Evolutionary conservation across 2,797 vertebrate genomes (phyloP), one percentile per base, ranked within the genome.

Genomic region (Ispidina lecontei): DNA sequence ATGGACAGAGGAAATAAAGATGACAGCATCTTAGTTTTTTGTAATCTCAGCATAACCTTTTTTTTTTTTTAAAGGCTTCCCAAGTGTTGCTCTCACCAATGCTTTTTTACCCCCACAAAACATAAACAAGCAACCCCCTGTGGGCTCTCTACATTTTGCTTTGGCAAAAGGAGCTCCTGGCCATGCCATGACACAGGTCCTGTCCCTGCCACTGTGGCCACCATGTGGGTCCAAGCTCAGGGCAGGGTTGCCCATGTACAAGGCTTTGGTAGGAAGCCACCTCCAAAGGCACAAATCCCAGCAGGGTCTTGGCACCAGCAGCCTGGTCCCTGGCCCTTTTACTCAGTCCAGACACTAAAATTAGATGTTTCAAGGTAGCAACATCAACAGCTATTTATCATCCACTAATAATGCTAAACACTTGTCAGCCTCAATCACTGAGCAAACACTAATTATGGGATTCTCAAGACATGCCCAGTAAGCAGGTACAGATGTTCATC

Each of bases 361-460:
- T 89, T 37, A 89, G 76, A 80, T 80, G 81, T 93, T 78, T 95
- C 0, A 3, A 85, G 77, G 62, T 75, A 90, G 51, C 77, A 82
- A 70, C 91, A 72, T 75, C 89, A 91, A 90, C 68, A 89, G 72
- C 90, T 76, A 79, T 84, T 93, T 59, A 87, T 95, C 72, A 76
- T 83, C 81, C 0, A 0, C 71, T 93, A 93, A 87, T 87, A 80
- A 84, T 2, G 10, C 72, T 74, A 87, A 92, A 65, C 55, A 93
- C 51, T 63, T 17, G 0, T 87, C 91, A 94, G 63, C 54, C 73
- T 75, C 49, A 39, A 12, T 67, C 5, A 1, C 88, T 71, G 68
- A 80, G 65, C 71, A 95, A 94, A 89, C 88, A 83, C 74, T 90
- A 94, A 95, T 95, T 94, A 96, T 1, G 4, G 90, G 72, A 80